Evolutionary conservation across 2,797 vertebrate species (phyloP), one percentile per base, ranked within the genome.

Genomic region (Gambelia wislizenii): DNA sequence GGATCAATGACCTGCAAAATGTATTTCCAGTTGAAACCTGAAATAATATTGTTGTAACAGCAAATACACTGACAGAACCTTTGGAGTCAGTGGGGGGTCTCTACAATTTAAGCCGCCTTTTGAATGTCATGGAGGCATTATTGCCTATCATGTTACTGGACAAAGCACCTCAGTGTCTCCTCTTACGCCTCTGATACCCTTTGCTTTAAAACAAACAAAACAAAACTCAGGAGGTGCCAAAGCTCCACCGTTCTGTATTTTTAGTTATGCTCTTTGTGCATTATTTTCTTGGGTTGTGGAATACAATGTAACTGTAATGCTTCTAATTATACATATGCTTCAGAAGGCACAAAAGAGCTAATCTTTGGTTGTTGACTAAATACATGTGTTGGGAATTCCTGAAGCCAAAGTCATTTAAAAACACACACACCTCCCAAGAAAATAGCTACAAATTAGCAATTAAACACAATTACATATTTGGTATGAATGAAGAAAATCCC

Each of bases 301-400:
- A 83, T 85, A 87, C 4, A 44, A 10, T 89, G 27, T 22, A 83
- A 59, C 75, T 89, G n/a, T 75, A 91, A 78, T 89, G 6, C 16
- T 92, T 30, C 59, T 49, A 59, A 70, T 4, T 89, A 39, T 9
- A 84, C 74, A 61, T 20, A 42, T 54, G 81, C 42, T 30, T 85
- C 75, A 89, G 90, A 87, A 90, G n/a, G 25, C 59, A 91, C 74
- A 56, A 83, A 91, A 90, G 44, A 95, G 22, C n/a, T 74, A 8
- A 67, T 88, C 88, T 81, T n/a, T 75, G 6, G 22, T 9, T 79
- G 44, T 61, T 76, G 39, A 49, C 84, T 83, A 91, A 93, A 69
- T 6, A 86, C 0, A 0, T 84, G 52, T 59, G 85, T 42, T 90
- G 22, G 88, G 89, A 89, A 72, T 87, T 81, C 25, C 76, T 89